Evolutionary conservation across 2,888 invertebrate genomes (phyloP).

Genomic region (Amiota communis): DNA sequence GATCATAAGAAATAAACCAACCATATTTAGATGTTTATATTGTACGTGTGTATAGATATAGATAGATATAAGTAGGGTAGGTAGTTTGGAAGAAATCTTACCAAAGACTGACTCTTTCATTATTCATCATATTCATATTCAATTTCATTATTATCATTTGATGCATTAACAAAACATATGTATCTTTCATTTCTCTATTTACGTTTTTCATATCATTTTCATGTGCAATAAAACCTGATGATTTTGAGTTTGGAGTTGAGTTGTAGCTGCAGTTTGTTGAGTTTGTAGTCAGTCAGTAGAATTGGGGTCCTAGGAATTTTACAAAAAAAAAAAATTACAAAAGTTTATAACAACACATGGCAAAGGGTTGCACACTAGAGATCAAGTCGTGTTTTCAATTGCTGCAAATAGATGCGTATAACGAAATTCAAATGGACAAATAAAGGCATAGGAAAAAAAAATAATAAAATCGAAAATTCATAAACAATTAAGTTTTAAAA

Average conservation of each 20-base stretch:
- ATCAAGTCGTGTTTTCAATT: no score
- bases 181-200: not conserved
- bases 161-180: not conserved
- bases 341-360: not conserved
- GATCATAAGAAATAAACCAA: no score
- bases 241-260: not conserved
- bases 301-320: not conserved
- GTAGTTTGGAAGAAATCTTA: not conserved
- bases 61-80: no score
- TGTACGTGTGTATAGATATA: no score
- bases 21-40: no score
- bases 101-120: not conserved
- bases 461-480: not conserved
- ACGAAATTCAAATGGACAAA: constrained; percentile 8
- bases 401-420: constrained; percentile 26
- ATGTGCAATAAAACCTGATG: not conserved
- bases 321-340: not conserved
- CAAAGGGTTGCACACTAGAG: no score
- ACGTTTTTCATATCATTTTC: not conserved
- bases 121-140: not conserved
- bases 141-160: not conserved
- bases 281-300: not conserved
- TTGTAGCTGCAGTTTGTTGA: not conserved
- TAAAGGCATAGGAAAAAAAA: not conserved
- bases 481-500: not conserved